Base-by-base conservation (phyloP, 2,113 vertebrate genomes). In the Leucosticte australis region DNA sequence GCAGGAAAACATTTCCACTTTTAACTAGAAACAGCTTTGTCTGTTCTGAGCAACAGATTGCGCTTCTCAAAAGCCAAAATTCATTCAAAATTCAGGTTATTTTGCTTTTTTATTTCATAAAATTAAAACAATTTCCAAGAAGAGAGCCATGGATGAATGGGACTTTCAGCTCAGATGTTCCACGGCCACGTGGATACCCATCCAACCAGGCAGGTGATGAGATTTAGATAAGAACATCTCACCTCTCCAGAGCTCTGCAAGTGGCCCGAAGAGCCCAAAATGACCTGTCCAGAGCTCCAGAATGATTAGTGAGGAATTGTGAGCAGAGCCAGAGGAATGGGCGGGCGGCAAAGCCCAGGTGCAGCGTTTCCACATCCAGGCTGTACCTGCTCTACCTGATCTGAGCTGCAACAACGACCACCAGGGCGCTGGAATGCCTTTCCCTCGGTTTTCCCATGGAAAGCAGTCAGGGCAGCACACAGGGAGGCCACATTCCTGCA, bases 401-500 rank as follows among this genome's bases (percentile, higher is more conserved):
- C 49, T 7, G 19, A 53, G 50, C 41, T 46, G 67, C 17, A 62
- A 11, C 42, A 55, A 10, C 1, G 6, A 30, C n/a, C 50, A 11
- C 60, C 4, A 2, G 0, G 3, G 30, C 3, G 0, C 60, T 50
- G 83, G 44, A 80, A 83, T 15, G 14, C 22, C 23, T 93, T 88
- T 65, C 59, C 59, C 41, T 80, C 27, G 1, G 20, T 18, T 49
- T 69, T 73, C 75, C 63, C 47, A 23, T 83, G 83, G 94, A 64
- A 89, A 84, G 23, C 8, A 53, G 18, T 33, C 26, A 19, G 80
- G 69, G 79, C 81, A 79, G 26, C 71, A 21, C 21, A 2, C 14
- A 65, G 90, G 95, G 92, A 88, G 82, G 84, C 53, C 74, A 49
- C 76, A 77, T 77, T 63, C 75, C 94, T 86, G 74, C 47, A 83